Conservation (phyloP, 2,113 vertebrate genomes). For the Lagopus muta region DNA sequence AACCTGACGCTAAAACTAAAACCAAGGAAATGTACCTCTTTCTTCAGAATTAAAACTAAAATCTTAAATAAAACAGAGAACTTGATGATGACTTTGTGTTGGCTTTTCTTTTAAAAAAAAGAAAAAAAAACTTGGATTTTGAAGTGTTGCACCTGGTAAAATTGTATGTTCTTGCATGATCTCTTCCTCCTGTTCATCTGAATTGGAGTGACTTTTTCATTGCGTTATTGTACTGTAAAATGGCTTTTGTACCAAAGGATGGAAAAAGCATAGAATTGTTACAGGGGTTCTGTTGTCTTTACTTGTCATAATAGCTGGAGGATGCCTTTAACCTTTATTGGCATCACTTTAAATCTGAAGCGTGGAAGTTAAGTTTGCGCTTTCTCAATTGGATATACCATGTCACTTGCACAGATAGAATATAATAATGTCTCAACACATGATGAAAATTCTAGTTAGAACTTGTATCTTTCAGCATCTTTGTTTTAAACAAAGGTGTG, state of each 20-base stretch:
- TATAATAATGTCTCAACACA: not conserved
- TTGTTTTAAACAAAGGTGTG: not conserved
- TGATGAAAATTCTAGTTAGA: not conserved
- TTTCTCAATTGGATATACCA: not conserved
- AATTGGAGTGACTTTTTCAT: not conserved
- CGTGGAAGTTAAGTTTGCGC: not conserved
- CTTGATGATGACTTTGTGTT: slow-evolving; percentile 80
- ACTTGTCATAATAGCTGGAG: not conserved
- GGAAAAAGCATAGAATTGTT: not conserved
- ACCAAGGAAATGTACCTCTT: slow-evolving; percentile 93
- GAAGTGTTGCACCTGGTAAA: not conserved
- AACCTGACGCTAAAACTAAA: slow-evolving; percentile 88
- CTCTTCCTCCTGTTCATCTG: not conserved
- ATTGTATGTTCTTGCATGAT: not conserved
- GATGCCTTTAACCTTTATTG: not conserved
- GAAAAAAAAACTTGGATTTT: not conserved
- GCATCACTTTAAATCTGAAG: not conserved
- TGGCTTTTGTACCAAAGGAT: not conserved
- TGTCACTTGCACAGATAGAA: not conserved
- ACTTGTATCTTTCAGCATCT: not conserved
- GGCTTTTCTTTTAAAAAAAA: slow-evolving; percentile 46
- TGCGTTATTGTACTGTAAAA: not conserved
- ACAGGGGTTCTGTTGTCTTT: not conserved
- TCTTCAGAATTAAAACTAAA: slow-evolving; percentile 99
- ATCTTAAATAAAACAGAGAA: slow-evolving; percentile 99